Evolutionary conservation across 1,140 invertebrate genomes (phyloP).

Genomic region (Copidosoma floridanum): DNA sequence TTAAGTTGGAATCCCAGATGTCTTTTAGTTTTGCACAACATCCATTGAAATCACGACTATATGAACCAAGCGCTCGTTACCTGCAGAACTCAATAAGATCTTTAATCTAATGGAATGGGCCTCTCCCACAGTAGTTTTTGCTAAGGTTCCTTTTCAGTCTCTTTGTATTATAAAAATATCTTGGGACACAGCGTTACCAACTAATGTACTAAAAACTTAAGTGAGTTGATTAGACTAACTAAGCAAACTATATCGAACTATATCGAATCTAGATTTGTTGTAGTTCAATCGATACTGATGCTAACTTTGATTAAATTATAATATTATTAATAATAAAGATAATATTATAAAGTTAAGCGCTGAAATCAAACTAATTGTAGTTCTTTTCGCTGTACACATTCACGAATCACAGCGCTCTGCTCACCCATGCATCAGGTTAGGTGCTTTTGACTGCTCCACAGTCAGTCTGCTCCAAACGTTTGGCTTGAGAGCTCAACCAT

Average conservation of each 20-base stretch:
- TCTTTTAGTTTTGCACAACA: neutral
- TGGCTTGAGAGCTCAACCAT: too few relatives aligned
- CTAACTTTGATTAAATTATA: too few relatives aligned
- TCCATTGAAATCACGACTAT: neutral
- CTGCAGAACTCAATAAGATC: neutral
- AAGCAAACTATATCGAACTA: neutral
- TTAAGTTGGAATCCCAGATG: neutral
- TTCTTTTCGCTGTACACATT: too few relatives aligned
- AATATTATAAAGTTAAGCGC: too few relatives aligned
- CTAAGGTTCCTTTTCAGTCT: neutral
- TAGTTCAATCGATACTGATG: too few relatives aligned
- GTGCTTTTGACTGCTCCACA: too few relatives aligned
- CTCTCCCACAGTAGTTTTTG: neutral
- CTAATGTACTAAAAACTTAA: neutral
- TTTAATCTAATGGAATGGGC: neutral
- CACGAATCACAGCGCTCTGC: too few relatives aligned
- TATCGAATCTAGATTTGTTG: too few relatives aligned
- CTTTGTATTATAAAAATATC: neutral
- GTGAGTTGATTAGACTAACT: neutral
- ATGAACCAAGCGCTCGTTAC: neutral
- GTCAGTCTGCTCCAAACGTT: too few relatives aligned
- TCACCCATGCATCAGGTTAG: too few relatives aligned
- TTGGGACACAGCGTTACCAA: neutral
- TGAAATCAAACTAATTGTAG: too few relatives aligned
- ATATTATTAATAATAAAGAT: too few relatives aligned